These are phyloP conservation scores for Spatula versicolor DNA, from an alignment of 2,797 vertebrate species.

Conservation along the genomic window DNA sequence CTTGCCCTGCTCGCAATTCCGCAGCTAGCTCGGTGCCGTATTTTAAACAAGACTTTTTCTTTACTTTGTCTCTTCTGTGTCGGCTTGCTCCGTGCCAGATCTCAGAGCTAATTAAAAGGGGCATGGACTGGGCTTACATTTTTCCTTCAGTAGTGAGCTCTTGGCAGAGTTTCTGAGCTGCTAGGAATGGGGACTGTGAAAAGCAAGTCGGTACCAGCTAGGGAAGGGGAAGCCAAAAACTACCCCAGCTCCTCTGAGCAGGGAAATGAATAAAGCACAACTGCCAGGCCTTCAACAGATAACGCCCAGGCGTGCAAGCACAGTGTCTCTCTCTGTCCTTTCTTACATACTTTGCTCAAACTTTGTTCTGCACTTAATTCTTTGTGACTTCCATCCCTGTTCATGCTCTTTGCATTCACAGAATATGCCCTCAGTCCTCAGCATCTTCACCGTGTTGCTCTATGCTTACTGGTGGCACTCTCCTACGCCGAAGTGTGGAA, in stretches of 20 bases:
- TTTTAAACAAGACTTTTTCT: conserved; percentile 61
- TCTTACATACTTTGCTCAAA: background rate
- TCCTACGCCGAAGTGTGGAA: background rate
- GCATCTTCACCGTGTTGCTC: background rate
- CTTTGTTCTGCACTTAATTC: background rate
- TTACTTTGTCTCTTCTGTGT: conserved; percentile 55
- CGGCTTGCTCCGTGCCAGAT: conserved; percentile 37
- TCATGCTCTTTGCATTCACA: background rate
- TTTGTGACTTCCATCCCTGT: background rate
- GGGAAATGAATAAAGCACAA: conserved; percentile 2
- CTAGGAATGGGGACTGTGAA: conserved; percentile 52
- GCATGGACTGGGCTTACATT: conserved; percentile 33
- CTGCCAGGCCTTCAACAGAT: background rate
- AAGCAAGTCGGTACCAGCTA: conserved; percentile 37
- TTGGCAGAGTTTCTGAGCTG: conserved; percentile 66
- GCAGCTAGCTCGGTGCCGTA: background rate
- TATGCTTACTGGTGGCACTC: background rate
- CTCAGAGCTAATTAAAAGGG: conserved; percentile 75
- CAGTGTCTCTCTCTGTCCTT: background rate
- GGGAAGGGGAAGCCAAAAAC: conserved; percentile 30
- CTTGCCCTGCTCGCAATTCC: background rate
- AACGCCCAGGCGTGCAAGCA: background rate
- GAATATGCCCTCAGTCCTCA: rapidly evolving
- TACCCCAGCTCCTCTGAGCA: background rate
- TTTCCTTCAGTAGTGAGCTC: conserved; percentile 50